These are phyloP conservation scores for Enteromius treurensis DNA, from an alignment of 2,797 vertebrate species.

Conservation along the genomic window DNA sequence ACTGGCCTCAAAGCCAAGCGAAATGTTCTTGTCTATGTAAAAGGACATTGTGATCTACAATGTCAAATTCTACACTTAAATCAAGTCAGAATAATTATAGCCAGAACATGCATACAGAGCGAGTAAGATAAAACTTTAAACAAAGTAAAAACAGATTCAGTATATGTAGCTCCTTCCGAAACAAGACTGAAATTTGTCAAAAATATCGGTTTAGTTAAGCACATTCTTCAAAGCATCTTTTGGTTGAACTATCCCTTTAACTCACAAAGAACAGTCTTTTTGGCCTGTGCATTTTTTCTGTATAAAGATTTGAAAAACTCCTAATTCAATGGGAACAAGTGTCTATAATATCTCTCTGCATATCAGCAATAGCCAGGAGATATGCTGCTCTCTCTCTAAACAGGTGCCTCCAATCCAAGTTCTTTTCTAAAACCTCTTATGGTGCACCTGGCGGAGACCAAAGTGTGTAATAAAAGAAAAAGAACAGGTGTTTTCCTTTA, in stretches of 20 bases:
- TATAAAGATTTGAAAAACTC: not conserved
- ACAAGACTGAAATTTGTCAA: not conserved
- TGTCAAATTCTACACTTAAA: too few species aligned
- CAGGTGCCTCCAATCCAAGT: not conserved
- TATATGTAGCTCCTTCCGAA: not conserved
- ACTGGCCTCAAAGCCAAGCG: not conserved
- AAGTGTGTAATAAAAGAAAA: not conserved
- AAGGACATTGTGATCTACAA: not conserved
- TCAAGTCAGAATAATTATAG: not conserved
- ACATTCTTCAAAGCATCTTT: not conserved
- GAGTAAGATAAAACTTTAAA: not conserved
- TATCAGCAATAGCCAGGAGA: not conserved
- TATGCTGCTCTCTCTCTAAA: not conserved
- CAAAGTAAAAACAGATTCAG: not conserved
- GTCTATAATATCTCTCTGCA: not conserved
- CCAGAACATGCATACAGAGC: not conserved
- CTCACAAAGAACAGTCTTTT: not conserved
- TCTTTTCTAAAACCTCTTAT: conserved; percentile 17
- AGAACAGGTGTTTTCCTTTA: conserved; percentile 26
- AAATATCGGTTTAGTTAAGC: not conserved
- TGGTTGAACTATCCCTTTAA: not conserved
- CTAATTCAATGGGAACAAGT: not conserved
- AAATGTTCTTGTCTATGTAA: not conserved
- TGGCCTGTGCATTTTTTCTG: not conserved
- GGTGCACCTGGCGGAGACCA: conserved; percentile 37